Percentiles rank a stretch among this genome's conserved stretches.
Evolutionary conservation across 2,113 vertebrate species (phyloP).

Genomic region (Tyrannus savana): DNA sequence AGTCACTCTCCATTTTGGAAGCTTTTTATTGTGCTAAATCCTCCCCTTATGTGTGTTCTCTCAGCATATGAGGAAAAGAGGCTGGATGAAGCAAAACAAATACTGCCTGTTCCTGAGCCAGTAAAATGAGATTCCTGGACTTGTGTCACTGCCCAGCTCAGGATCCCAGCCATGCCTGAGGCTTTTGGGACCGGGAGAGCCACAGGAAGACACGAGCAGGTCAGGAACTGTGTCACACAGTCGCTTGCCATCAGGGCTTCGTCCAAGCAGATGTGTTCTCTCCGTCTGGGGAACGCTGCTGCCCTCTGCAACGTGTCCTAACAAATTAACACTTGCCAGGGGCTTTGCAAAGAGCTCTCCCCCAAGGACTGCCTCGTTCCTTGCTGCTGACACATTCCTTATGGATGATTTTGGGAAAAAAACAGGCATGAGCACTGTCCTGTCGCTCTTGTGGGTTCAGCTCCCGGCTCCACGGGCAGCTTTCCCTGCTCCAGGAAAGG

Average conservation of each 20-base stretch:
- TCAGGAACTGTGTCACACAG: neutral
- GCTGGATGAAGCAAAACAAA: neutral
- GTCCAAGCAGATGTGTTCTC: neutral
- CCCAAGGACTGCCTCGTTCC: neutral
- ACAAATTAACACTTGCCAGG: neutral
- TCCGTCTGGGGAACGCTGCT: neutral
- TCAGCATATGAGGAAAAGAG: neutral
- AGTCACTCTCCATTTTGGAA: neutral
- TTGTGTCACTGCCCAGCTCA: neutral
- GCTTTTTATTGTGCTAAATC: neutral
- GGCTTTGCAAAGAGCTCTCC: neutral
- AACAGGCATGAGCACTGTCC: neutral
- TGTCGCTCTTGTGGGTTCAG: neutral
- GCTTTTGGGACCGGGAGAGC: neutral
- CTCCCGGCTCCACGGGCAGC: neutral
- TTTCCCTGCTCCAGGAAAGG: too few species aligned
- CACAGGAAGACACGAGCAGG: neutral
- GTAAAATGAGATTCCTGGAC: neutral
- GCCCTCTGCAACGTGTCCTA: neutral
- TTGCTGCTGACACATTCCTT: neutral
- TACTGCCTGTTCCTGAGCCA: neutral
- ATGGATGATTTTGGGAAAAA: neutral
- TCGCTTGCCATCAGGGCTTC: neutral
- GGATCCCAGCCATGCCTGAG: neutral
- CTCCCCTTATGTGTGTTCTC: neutral